Evolutionary conservation across 2,797 vertebrate species (phyloP).

Genomic region (Echeneis naucrates): DNA sequence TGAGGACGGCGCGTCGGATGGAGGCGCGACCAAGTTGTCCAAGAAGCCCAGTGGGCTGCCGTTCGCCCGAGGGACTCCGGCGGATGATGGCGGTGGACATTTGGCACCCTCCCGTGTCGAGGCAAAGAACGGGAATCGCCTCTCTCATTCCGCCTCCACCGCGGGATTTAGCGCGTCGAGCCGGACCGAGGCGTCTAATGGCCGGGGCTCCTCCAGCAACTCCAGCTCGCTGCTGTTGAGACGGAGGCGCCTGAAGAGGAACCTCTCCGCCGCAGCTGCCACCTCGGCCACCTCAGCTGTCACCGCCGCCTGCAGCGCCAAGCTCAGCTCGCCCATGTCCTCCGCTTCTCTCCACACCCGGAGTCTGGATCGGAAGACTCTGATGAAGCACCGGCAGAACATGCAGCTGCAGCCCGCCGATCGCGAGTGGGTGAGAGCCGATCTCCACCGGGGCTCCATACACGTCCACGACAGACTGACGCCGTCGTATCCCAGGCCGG

Average conservation of each 20-base stretch:
- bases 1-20: constrained; percentile 75
- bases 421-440: constrained; percentile 92
- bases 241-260: constrained; percentile 91
- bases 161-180: constrained; percentile 65
- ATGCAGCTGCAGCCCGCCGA: constrained; percentile 91
- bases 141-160: constrained; percentile 60
- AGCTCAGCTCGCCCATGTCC: constrained; percentile 83
- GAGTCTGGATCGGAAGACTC: constrained; percentile 91
- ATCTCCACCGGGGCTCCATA: constrained; percentile 91
- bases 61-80: constrained; percentile 75
- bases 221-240: constrained; percentile 88
- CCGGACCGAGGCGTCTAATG: constrained; percentile 72
- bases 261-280: constrained; percentile 85
- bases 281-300: constrained; percentile 76
- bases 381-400: constrained; percentile 88
- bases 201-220: constrained; percentile 77
- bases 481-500: constrained; percentile 87
- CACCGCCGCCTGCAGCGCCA: constrained; percentile 77
- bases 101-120: constrained; percentile 73
- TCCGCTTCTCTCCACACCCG: constrained; percentile 87
- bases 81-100: constrained; percentile 77
- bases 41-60: constrained; percentile 80
- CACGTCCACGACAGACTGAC: constrained; percentile 89
- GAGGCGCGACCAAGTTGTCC: constrained; percentile 81
- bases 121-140: constrained; percentile 71